Conservation (phyloP, 2,888 invertebrate genomes). For the Diaperis boleti region DNA sequence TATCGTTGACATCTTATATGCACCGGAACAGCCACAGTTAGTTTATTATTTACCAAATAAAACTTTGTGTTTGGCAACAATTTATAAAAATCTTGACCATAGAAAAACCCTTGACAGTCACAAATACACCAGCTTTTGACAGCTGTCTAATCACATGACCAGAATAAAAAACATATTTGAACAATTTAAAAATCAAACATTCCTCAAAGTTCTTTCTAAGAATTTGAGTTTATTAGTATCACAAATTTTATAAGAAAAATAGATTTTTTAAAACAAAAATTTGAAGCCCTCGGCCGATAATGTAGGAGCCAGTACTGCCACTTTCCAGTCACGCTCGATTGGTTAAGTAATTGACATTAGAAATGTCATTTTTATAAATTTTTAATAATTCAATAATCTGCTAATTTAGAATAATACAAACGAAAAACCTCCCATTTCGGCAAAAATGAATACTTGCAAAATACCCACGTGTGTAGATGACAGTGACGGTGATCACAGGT, state of each 20-base stretch:
- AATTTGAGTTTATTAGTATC: too few species aligned
- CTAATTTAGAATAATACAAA: neutral
- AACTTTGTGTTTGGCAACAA: too few species aligned
- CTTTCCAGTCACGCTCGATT: conserved; percentile 15
- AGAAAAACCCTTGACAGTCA: too few species aligned
- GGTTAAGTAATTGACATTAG: conserved; percentile 37
- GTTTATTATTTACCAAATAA: too few species aligned
- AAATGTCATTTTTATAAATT: conserved; percentile 44
- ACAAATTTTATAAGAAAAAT: neutral
- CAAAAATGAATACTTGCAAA: conserved; percentile 79
- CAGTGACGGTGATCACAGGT: conserved; percentile 85
- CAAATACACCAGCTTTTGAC: too few species aligned
- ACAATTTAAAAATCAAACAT: too few species aligned
- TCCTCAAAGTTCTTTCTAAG: too few species aligned
- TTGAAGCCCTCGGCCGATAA: conserved; percentile 28
- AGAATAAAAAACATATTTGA: too few species aligned
- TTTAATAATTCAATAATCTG: conserved; percentile 30
- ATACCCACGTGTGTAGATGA: conserved; percentile 80
- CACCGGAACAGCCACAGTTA: too few species aligned
- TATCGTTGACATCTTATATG: conserved; percentile 37
- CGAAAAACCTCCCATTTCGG: neutral
- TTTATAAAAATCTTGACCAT: too few species aligned
- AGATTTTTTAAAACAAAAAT: neutral
- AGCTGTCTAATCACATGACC: too few species aligned
- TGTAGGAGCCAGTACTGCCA: conserved; percentile 24